A percentile compares a stretch with the other conserved stretches of the same genome.
phyloP scores from a whole-genome alignment of 37 sponge, comb jelly and placozoan genomes.

The Crambe crambe region DNA sequence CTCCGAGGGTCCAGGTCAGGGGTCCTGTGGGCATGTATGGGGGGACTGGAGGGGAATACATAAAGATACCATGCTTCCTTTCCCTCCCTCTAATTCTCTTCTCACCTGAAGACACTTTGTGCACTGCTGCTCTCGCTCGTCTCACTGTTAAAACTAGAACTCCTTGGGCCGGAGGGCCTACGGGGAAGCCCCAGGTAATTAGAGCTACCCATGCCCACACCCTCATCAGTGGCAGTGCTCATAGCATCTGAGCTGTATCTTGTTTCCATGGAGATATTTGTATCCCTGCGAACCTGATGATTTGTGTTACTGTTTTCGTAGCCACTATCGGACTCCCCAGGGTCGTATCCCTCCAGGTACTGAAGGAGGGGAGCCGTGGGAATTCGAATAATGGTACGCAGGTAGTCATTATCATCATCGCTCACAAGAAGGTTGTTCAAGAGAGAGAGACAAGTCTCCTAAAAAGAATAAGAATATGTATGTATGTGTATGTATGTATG shows the following conservation, averaged over 20 bases:
- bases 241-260: background rate
- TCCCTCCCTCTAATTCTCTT: background rate
- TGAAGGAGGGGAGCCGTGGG: slow-evolving; percentile 74
- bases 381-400: slow-evolving; percentile 66
- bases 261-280: background rate
- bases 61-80: background rate
- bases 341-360: slow-evolving; percentile 64
- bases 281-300: background rate
- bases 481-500: too few species aligned
- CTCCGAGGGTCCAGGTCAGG: slow-evolving; percentile 49
- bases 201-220: background rate
- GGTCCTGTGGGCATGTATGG: background rate
- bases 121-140: slow-evolving; percentile 22
- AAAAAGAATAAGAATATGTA: background rate
- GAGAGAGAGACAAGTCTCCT: slow-evolving; percentile 78
- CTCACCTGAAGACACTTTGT: slow-evolving; percentile 16
- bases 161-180: background rate
- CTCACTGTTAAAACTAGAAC: slow-evolving; percentile 30
- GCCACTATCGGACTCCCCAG: slow-evolving; percentile 8
- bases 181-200: background rate
- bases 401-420: slow-evolving; percentile 70
- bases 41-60: background rate
- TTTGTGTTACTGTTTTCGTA: background rate
- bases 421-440: slow-evolving; percentile 66
- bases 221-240: slow-evolving; percentile 16